Evolutionary conservation across 2,797 vertebrate species (phyloP), one percentile per base, ranked within the genome.

Genomic region (Dromococcyx pavoninus): DNA sequence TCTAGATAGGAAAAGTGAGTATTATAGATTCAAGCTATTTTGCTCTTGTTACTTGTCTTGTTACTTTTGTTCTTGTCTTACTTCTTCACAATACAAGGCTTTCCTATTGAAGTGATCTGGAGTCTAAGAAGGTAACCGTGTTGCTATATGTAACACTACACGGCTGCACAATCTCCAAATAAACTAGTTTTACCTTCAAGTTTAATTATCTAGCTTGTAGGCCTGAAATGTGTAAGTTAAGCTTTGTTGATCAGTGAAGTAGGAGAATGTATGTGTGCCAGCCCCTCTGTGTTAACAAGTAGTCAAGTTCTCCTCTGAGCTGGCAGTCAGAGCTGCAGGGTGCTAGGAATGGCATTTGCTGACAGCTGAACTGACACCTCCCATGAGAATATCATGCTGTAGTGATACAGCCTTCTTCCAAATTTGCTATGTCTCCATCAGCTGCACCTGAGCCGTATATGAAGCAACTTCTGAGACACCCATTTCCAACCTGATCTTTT

Each of bases 141-240:
- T 4, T 86, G 85, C 73, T 75, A 64, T 84, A 51, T 18, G 28
- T 32, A 62, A 96, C 94, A 2, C 95, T 95, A 96, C 94, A 61
- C 92, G 95, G 94, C 95, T 86, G 83, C 88, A 92, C 13, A 67
- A 46, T 11, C 76, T 84, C 73, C 32, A 24, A 73, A 50, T 44
- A 92, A 94, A 66, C 43, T 51, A 50, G 69, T 78, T 32, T 13
- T 89, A 51, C 37, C 46, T 88, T 65, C 43, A 41, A 33, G 30
- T 66, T 57, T 19, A 39, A 7, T 75, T 60, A 21, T 17, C 51
- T 46, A 69, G 17, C 37, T 65, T 33, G 46, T 66, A 56, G 27
- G 35, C 35, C 72, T 75, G 78, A 80, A 81, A 86, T 41, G 37
- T 3, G 4, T 22, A 33, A 1, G 2, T 73, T 35, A 64, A 56